Percentiles rank a stretch among this genome's conserved stretches.
These are phyloP conservation scores for Ciconia maguari DNA, from an alignment of 2,113 vertebrate species.

Conservation along the genomic window DNA sequence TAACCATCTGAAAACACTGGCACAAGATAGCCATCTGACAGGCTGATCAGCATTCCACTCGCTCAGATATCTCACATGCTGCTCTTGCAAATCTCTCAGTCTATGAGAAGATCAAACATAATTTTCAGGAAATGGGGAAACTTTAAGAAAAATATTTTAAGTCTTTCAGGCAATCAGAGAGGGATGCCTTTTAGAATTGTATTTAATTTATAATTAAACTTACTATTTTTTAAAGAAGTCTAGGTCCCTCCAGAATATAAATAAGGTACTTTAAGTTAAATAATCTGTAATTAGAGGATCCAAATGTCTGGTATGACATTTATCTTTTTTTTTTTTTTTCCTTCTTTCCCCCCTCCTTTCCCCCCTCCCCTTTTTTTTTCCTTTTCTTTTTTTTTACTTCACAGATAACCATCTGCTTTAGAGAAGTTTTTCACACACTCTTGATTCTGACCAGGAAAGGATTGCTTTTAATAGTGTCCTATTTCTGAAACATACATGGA, in stretches of 20 bases:
- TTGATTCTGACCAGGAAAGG: background rate
- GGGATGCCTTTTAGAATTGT: background rate
- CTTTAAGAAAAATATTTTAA: background rate
- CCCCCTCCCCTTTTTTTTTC: background rate
- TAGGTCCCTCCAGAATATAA: background rate
- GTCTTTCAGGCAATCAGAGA: background rate
- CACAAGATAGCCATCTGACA: background rate
- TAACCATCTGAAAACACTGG: background rate
- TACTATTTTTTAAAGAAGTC: background rate
- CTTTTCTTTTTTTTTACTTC: background rate
- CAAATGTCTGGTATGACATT: background rate
- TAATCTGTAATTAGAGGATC: background rate
- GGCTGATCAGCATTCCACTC: background rate
- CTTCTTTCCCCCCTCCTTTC: too few species aligned
- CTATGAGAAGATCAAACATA: background rate
- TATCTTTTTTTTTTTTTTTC: background rate
- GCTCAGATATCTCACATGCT: background rate
- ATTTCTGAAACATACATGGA: background rate
- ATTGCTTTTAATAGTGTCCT: constrained; percentile 29
- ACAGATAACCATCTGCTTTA: constrained; percentile 21
- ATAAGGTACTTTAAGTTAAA: background rate
- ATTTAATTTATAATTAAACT: background rate
- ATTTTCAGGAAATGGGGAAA: background rate
- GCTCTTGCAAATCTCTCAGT: background rate
- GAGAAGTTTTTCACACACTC: constrained; percentile 13